Evolutionary conservation across 2,888 invertebrate species (phyloP), one percentile per base, ranked within the genome.

Genomic region (Amiota communis): DNA sequence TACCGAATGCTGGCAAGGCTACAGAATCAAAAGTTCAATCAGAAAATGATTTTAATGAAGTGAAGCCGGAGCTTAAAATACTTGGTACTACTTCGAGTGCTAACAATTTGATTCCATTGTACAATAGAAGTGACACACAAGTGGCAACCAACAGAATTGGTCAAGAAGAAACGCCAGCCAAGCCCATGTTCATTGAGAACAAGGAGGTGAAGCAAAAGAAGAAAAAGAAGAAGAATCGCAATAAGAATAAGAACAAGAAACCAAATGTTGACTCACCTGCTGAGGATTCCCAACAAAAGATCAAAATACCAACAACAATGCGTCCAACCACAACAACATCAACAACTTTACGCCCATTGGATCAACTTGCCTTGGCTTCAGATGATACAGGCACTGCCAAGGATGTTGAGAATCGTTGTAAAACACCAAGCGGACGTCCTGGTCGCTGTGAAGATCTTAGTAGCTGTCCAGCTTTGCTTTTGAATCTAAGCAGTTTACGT

Each of bases 381-480:
- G 91, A 92, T 17, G 90, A 90, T 56, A 78, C 90, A 0, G 85
- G 77, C 51, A 89, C 90, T 2, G 88, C 90, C 17, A 90, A 91
- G 78, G 92, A 92, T 77, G 91, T 92, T 13, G 92, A 92, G 68
- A 93, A 93, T 81, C 90, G 91, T 10, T 97, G 97, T 86, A 94
- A 93, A 3, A 96, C 97, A 0, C 96, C 97, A 0, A 94, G 94
- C 79, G 96, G 96, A 0, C 91, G 93, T 48, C 91, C 92, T 0
- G 97, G 97, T 48, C 92, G 93, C 76, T 97, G 97, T 84, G 95
- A 96, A 86, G 97, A 97, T 87, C 90, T 97, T 17, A 96, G 96
- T 83, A 95, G 95, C 83, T 97, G 97, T 85, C 97, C 97, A 0
- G 95, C 96, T 80, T 89, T 97, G 46, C 90, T 97, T 1, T 89